A percentile compares a stretch with the other conserved stretches of the same genome.
These are phyloP conservation scores for Batillaria attramentaria DNA, from an alignment of 1,140 invertebrate genomes.

Conservation along the genomic window DNA sequence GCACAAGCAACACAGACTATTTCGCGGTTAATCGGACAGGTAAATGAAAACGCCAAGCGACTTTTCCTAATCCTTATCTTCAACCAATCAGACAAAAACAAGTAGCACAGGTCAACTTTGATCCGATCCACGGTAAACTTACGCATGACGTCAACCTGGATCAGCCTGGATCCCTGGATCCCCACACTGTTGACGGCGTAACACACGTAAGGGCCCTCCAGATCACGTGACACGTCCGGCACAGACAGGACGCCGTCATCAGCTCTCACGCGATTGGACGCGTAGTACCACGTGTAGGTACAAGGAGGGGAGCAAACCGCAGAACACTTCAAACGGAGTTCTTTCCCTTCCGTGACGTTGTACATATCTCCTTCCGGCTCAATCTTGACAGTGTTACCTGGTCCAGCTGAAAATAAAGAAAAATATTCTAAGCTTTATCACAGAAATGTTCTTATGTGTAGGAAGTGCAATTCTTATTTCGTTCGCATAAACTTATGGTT, in stretches of 20 bases:
- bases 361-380: conserved; percentile 17
- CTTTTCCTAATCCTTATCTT: too few species aligned
- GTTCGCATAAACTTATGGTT: too few species aligned
- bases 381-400: conserved; percentile 32
- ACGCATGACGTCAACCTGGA: conserved; percentile 34
- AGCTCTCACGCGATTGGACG: conserved; percentile 11
- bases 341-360: conserved; percentile 29
- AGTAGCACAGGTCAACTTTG: too few species aligned
- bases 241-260: conserved; percentile 19
- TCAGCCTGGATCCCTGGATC: conserved; percentile 30
- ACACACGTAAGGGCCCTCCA: conserved; percentile 30
- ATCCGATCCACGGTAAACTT: too few species aligned
- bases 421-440: too few species aligned
- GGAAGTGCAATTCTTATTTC: too few species aligned
- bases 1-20: too few species aligned
- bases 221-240: not conserved
- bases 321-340: conserved; percentile 28
- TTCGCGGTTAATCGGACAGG: too few species aligned
- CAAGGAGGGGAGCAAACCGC: conserved; percentile 37
- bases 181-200: conserved; percentile 36
- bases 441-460: too few species aligned
- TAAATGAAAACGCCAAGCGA: too few species aligned
- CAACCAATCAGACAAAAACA: too few species aligned
- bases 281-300: conserved; percentile 39
- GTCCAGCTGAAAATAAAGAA: conserved; percentile 17